These are phyloP conservation scores for Montipora foliosa DNA, from an alignment of 64 coral and sea anemone species.

Conservation along the genomic window DNA sequence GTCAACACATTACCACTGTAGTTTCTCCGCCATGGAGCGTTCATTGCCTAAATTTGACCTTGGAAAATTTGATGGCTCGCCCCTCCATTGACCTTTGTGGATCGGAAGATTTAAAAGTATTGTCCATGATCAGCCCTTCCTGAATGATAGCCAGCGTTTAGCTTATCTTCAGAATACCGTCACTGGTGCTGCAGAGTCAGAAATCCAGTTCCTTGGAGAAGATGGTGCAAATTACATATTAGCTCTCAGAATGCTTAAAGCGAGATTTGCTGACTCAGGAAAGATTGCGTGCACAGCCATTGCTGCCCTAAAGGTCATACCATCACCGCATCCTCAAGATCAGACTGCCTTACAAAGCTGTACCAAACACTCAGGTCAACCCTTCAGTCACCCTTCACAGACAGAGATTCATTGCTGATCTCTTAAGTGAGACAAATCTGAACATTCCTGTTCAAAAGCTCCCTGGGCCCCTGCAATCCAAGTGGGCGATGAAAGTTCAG, in stretches of 20 bases:
- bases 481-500: constrained; percentile 72
- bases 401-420: constrained; percentile 62
- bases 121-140: constrained; percentile 53
- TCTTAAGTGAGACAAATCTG: constrained; percentile 62
- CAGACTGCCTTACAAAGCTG: constrained; percentile 12
- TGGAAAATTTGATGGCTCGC: constrained; percentile 34
- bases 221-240: constrained; percentile 43
- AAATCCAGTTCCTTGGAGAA: constrained; percentile 58
- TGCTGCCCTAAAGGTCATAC: constrained; percentile 14
- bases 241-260: constrained; percentile 16
- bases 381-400: constrained; percentile 34
- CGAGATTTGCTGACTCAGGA: constrained; percentile 48
- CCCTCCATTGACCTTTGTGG: constrained; percentile 30
- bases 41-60: constrained; percentile 50
- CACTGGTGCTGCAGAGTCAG: constrained; percentile 11
- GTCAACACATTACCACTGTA: background rate
- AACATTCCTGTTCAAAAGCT: constrained; percentile 51
- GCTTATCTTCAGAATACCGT: constrained; percentile 37
- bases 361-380: constrained; percentile 21
- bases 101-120: constrained; percentile 60
- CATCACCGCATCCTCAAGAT: constrained; percentile 22
- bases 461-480: constrained; percentile 38
- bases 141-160: constrained; percentile 40
- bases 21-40: constrained; percentile 4
- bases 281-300: constrained; percentile 49